These are phyloP conservation scores for Muscidifurax raptorellus DNA, from an alignment of 1,140 invertebrate species.

Conservation along the genomic window DNA sequence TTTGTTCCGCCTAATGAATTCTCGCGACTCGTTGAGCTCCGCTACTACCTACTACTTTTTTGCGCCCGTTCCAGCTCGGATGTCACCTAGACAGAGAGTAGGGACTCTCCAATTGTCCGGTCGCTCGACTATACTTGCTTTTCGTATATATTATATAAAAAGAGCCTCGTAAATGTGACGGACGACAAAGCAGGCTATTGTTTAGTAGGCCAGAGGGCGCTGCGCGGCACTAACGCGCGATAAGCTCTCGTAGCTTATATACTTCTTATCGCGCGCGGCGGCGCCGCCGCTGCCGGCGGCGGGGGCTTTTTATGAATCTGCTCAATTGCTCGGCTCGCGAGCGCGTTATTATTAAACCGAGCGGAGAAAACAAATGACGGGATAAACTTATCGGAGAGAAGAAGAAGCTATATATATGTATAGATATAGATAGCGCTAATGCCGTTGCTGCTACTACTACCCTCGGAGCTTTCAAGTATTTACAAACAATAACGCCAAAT, in stretches of 20 bases:
- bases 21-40: conserved; percentile 23
- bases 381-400: neutral
- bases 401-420: too few species aligned
- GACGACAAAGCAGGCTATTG: neutral
- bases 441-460: too few species aligned
- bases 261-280: neutral
- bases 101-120: neutral
- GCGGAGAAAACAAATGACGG: neutral
- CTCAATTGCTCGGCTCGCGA: neutral
- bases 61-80: conserved; percentile 13
- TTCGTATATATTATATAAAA: too few species aligned
- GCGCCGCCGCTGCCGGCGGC: too few species aligned
- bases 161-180: neutral
- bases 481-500: neutral
- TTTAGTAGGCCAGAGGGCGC: neutral
- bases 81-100: neutral
- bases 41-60: neutral
- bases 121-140: neutral
- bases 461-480: neutral
- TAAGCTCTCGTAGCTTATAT: neutral
- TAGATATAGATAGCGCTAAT: too few species aligned
- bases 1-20: conserved; percentile 48
- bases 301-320: neutral
- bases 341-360: conserved; percentile 1
- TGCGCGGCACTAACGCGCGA: neutral